Evolutionary conservation across 2,113 vertebrate species (phyloP).

Genomic region (Trogon melanurus): DNA sequence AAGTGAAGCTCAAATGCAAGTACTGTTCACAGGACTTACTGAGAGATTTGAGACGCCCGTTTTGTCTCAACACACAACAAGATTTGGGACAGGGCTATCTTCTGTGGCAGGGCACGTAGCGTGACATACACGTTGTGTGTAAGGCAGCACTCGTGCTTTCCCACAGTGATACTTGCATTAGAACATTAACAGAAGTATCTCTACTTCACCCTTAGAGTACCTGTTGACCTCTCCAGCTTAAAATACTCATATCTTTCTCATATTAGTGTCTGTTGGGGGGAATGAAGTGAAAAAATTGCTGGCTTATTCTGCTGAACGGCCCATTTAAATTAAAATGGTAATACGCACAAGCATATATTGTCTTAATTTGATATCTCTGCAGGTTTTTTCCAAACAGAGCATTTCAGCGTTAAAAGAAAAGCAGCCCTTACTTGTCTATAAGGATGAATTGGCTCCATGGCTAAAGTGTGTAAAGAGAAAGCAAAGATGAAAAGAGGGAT

Average conservation of each 20-base stretch:
- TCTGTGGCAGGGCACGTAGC: rapidly evolving
- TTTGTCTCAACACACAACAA: background rate
- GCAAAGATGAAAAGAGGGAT: background rate
- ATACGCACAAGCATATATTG: background rate
- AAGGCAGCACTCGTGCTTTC: background rate
- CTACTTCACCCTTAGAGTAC: background rate
- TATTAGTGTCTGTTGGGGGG: background rate
- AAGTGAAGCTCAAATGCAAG: background rate
- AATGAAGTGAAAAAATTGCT: conserved; percentile 2
- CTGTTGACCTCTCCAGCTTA: conserved; percentile 8
- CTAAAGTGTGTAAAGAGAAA: background rate
- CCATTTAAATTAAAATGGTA: conserved; percentile 24
- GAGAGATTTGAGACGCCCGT: background rate
- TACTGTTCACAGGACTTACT: background rate
- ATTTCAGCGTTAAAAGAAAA: background rate
- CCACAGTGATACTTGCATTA: background rate
- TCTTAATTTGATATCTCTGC: background rate
- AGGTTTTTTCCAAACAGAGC: background rate
- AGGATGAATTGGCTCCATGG: background rate
- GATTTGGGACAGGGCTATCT: background rate
- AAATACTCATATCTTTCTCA: background rate
- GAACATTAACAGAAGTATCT: background rate
- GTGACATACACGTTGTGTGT: rapidly evolving
- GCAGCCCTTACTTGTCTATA: background rate
- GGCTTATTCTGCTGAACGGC: background rate